Evolutionary conservation across 2,113 vertebrate genomes (phyloP).

Genomic region (Barnardius zonarius): DNA sequence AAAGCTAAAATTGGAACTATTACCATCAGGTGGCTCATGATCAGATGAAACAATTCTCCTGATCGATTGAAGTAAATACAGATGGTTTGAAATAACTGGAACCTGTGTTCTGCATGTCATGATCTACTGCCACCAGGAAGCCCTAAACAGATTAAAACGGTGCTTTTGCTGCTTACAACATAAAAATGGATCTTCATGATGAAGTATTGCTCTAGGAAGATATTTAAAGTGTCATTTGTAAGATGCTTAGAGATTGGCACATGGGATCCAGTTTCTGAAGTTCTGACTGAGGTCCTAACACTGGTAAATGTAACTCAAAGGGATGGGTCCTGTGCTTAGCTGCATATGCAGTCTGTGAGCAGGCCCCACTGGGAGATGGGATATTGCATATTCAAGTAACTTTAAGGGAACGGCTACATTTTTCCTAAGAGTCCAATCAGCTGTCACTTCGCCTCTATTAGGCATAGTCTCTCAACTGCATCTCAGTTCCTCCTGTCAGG

Average conservation of each 20-base stretch:
- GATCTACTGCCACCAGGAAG: neutral
- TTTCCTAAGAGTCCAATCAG: neutral
- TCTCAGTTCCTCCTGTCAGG: neutral
- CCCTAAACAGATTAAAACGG: fast-evolving
- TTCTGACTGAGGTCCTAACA: neutral
- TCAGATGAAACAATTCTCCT: neutral
- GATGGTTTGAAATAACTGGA: neutral
- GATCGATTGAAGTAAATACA: neutral
- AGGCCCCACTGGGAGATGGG: neutral
- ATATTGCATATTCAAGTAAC: neutral
- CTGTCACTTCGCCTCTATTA: neutral
- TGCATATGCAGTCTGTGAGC: neutral
- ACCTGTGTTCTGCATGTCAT: neutral
- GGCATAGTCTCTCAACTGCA: neutral
- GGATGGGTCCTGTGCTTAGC: too few relatives aligned
- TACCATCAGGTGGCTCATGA: neutral
- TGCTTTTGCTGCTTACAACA: neutral
- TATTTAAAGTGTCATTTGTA: neutral
- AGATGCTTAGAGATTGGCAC: neutral
- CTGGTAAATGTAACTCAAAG: neutral
- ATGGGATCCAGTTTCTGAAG: neutral
- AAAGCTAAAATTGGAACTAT: neutral
- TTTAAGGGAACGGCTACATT: neutral
- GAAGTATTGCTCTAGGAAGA: neutral
- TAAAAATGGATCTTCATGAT: neutral